phyloP scores from a whole-genome alignment of 1,140 invertebrate species.

The Drosophila pectinifera region DNA sequence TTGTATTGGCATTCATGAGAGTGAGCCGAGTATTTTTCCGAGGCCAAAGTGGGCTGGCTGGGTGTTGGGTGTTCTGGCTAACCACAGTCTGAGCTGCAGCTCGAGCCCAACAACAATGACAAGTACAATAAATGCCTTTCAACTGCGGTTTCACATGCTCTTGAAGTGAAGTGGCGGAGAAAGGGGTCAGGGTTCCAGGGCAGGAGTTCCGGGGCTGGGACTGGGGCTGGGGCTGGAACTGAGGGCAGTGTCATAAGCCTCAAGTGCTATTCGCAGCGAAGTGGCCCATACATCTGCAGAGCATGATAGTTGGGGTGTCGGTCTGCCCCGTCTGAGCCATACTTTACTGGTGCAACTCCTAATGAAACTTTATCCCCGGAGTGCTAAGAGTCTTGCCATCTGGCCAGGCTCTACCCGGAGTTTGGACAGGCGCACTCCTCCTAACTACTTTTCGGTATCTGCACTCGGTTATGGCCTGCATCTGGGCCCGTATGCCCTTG shows the following conservation, averaged over 20 bases:
- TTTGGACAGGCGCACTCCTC: constrained; percentile 14
- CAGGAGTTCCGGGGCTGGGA: neutral
- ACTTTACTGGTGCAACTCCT: constrained; percentile 63
- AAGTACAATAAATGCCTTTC: constrained; percentile 84
- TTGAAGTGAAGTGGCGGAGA: constrained; percentile 67
- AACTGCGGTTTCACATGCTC: constrained; percentile 83
- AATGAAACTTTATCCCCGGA: constrained; percentile 82
- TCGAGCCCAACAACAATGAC: constrained; percentile 72
- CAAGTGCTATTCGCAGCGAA: constrained; percentile 67
- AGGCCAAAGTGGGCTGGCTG: constrained; percentile 15
- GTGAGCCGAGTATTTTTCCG: constrained; percentile 66
- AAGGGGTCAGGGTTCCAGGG: constrained; percentile 10
- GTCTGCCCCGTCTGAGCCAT: constrained; percentile 45
- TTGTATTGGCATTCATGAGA: constrained; percentile 78
- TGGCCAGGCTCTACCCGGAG: constrained; percentile 44
- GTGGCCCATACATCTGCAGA: constrained; percentile 61
- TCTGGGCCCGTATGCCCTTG: constrained; percentile 25
- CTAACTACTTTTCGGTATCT: constrained; percentile 12
- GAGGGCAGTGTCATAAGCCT: constrained; percentile 58
- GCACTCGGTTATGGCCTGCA: constrained; percentile 16
- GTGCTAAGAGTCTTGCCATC: constrained; percentile 77
- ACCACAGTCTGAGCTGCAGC: constrained; percentile 50
- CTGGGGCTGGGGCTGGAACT: neutral
- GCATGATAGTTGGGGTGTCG: constrained; percentile 69
- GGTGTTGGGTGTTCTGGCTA: constrained; percentile 12